Conservation (phyloP, 2,113 vertebrate species). For the Corythaixoides concolor region DNA sequence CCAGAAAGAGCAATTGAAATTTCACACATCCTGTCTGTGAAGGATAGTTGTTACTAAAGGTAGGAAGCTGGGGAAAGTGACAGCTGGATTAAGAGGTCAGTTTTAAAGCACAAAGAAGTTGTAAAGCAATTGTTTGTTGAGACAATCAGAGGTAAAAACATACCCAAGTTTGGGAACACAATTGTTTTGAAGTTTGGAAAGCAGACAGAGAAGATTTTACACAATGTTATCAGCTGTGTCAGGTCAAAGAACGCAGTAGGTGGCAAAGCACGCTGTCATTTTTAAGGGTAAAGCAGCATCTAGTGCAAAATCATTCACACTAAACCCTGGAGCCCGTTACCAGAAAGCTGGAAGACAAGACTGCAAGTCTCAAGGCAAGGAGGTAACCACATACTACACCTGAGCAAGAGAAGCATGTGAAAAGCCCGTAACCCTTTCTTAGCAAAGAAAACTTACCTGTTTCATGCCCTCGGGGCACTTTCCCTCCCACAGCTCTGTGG, state of each 20-base stretch:
- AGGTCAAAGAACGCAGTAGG: neutral
- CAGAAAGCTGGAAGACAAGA: neutral
- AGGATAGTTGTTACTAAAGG: neutral
- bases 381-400: neutral
- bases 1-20: neutral
- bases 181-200: neutral
- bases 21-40: neutral
- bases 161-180: neutral
- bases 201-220: neutral
- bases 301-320: neutral
- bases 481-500: accelerated
- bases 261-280: neutral
- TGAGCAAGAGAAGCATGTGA: neutral
- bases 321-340: neutral
- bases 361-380: neutral
- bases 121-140: neutral
- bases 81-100: neutral
- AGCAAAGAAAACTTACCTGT: neutral
- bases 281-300: neutral
- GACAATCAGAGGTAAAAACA: neutral
- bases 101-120: neutral
- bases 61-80: neutral
- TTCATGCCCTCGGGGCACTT: neutral
- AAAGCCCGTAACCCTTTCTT: neutral
- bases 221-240: accelerated